phyloP scores from a whole-genome alignment of 2,888 invertebrate species.

The Hoplodrina ambigua region DNA sequence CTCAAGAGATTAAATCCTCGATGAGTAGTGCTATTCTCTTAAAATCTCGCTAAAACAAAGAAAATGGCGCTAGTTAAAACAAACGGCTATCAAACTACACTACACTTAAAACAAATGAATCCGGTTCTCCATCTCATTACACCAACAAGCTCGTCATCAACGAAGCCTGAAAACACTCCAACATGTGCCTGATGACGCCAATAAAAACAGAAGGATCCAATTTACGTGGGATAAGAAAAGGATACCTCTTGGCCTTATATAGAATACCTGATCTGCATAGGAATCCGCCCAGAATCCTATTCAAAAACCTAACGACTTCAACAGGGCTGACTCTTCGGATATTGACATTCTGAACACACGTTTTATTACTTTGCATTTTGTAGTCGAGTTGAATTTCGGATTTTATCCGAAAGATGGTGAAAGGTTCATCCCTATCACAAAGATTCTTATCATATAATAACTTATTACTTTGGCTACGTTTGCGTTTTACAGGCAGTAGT shows the following conservation, averaged over 20 bases:
- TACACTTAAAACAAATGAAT: background rate
- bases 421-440: conserved; percentile 2
- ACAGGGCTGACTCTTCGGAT: conserved; percentile 41
- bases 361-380: conserved; percentile 28
- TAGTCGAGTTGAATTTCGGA: conserved; percentile 18
- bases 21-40: background rate
- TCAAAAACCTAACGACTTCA: conserved; percentile 42
- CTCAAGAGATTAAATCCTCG: too few relatives aligned
- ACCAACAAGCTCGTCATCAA: conserved; percentile 27
- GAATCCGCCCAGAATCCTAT: conserved; percentile 39
- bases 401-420: background rate
- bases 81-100: background rate
- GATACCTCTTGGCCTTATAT: conserved; percentile 36
- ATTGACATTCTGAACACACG: conserved; percentile 27
- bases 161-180: conserved; percentile 12
- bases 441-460: conserved; percentile 39
- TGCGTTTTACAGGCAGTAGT: conserved; percentile 1
- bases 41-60: too few relatives aligned
- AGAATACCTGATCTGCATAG: conserved; percentile 57
- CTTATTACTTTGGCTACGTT: background rate
- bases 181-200: conserved; percentile 16
- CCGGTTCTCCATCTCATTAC: background rate
- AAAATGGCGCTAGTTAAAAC: background rate
- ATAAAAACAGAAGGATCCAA: conserved; percentile 52
- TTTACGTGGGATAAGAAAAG: conserved; percentile 48